Conservation (phyloP, 2,113 vertebrate species). For the Regulus satrapa region DNA sequence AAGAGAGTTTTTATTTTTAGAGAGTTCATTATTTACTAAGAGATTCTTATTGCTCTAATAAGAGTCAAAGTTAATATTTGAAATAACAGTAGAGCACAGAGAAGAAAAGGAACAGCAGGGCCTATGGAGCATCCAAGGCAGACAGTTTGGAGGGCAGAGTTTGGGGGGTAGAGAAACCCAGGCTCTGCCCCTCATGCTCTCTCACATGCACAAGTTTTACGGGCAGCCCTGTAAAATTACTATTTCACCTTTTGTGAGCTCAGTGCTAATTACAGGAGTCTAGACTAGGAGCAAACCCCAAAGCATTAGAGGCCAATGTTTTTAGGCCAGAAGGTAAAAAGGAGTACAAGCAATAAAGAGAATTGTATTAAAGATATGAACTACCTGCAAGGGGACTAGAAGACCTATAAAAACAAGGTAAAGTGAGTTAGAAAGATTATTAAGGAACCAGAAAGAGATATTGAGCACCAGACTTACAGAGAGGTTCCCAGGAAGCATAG, state of each 20-base stretch:
- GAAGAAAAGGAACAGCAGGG: background rate
- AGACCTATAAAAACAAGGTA: background rate
- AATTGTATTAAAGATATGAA: slow-evolving; percentile 55
- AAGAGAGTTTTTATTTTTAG: too few relatives aligned
- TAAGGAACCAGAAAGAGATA: slow-evolving; percentile 47
- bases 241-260: background rate
- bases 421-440: slow-evolving; percentile 51
- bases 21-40: too few relatives aligned
- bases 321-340: slow-evolving; percentile 40
- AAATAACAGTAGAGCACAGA: background rate
- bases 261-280: slow-evolving; percentile 18
- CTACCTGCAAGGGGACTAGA: slow-evolving; percentile 21
- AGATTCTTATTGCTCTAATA: background rate
- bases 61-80: background rate
- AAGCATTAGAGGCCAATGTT: background rate
- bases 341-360: slow-evolving; percentile 50
- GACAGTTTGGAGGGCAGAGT: background rate
- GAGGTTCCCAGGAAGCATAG: background rate
- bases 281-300: background rate
- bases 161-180: background rate
- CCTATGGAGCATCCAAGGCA: background rate
- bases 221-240: background rate
- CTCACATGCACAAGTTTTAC: background rate
- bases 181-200: background rate
- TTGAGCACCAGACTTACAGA: background rate